phyloP scores from a whole-genome alignment of 2,113 vertebrate genomes.

The Tychaedon coryphoeus region DNA sequence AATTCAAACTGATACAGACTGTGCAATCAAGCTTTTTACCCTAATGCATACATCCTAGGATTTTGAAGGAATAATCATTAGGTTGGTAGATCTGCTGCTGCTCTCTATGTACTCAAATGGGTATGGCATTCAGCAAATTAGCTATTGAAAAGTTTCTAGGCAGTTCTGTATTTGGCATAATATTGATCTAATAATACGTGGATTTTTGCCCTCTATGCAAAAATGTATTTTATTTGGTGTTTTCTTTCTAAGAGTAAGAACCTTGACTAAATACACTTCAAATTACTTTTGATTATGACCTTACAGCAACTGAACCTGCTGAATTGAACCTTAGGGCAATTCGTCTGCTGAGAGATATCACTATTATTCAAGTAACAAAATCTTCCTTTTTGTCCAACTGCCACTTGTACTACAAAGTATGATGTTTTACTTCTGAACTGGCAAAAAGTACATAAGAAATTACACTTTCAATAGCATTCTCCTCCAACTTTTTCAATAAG shows the following conservation, averaged over 20 bases:
- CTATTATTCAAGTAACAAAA: background rate
- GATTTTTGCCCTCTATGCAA: background rate
- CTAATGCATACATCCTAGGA: background rate
- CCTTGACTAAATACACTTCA: background rate
- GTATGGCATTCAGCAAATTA: background rate
- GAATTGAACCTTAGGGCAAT: too few relatives aligned
- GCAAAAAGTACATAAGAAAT: background rate
- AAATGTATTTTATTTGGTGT: background rate
- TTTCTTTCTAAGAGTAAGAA: background rate
- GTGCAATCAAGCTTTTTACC: background rate
- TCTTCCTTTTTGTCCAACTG: background rate
- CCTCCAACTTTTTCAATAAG: background rate
- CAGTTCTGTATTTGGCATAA: background rate
- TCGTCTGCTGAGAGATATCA: background rate
- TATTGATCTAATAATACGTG: background rate
- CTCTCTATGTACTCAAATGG: rapidly evolving
- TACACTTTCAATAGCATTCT: background rate
- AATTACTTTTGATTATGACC: background rate
- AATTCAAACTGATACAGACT: background rate
- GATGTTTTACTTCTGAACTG: background rate
- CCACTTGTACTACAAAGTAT: background rate
- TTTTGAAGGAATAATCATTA: background rate
- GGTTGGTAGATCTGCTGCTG: background rate
- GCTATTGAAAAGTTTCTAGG: background rate
- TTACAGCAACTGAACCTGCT: background rate